Evolutionary conservation across 2,113 vertebrate species (phyloP).

Genomic region (Ia io): DNA sequence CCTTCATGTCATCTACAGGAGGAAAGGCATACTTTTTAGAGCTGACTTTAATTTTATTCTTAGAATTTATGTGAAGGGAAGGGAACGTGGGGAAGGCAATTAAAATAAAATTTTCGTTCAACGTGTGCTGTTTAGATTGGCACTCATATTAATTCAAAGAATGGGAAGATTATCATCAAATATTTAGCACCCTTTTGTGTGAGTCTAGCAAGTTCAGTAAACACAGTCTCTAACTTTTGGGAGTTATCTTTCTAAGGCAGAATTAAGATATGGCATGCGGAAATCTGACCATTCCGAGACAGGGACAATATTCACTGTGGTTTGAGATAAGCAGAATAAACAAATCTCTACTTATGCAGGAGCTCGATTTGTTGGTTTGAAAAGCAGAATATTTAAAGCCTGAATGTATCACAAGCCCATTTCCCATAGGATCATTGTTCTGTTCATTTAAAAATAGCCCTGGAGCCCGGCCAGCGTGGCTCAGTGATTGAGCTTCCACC

Average conservation of each 20-base stretch:
- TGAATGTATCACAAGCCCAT: neutral
- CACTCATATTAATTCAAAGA: conserved; percentile 66
- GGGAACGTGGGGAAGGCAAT: conserved; percentile 59
- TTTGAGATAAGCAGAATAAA: conserved; percentile 58
- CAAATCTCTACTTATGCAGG: conserved; percentile 36
- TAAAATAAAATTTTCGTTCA: conserved; percentile 69
- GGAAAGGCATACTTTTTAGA: conserved; percentile 57
- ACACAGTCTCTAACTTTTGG: conserved; percentile 55
- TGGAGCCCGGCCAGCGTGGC: neutral
- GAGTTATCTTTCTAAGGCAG: conserved; percentile 63
- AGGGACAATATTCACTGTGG: neutral
- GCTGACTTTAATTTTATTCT: conserved; percentile 69
- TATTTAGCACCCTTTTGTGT: conserved; percentile 72
- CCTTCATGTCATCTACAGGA: conserved; percentile 68
- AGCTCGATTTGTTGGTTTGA: neutral
- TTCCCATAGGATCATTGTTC: neutral
- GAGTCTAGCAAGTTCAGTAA: conserved; percentile 58
- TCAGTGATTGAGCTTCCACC: too few relatives aligned
- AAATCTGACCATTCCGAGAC: conserved; percentile 61
- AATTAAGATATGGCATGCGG: conserved; percentile 46
- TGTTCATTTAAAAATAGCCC: conserved; percentile 53
- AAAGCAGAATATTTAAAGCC: conserved; percentile 40
- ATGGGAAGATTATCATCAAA: conserved; percentile 65
- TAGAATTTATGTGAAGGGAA: conserved; percentile 62
- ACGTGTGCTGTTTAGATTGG: conserved; percentile 60